Evolutionary conservation across 2,888 invertebrate species (phyloP).

Genomic region (Catocala sponsa): DNA sequence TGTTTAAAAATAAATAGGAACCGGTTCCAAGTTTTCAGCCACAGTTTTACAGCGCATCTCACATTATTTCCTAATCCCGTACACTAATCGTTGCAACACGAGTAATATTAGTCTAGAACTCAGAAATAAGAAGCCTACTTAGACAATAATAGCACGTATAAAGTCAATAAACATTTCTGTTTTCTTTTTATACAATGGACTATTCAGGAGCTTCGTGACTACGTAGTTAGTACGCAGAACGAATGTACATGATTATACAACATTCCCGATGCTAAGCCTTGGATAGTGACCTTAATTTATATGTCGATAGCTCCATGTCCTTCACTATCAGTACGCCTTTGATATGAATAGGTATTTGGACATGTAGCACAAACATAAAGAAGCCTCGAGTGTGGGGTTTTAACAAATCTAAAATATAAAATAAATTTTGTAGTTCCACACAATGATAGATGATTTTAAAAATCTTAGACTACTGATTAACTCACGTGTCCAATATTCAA

Average conservation of each 20-base stretch:
- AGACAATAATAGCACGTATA: background rate
- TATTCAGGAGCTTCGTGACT: background rate
- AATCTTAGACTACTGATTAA: too few relatives aligned
- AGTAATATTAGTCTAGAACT: conserved; percentile 15
- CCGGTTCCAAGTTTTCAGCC: conserved; percentile 8
- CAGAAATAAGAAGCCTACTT: conserved; percentile 17
- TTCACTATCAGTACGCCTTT: background rate
- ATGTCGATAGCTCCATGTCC: background rate
- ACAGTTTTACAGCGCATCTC: conserved; percentile 14
- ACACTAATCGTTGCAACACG: conserved; percentile 26
- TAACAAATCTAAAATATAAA: too few relatives aligned
- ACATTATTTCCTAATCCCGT: conserved; percentile 23
- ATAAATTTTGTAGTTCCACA: too few relatives aligned
- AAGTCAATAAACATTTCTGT: background rate
- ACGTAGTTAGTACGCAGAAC: background rate
- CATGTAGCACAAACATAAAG: background rate
- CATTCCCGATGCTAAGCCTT: conserved; percentile 1
- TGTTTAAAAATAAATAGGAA: too few relatives aligned
- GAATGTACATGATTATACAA: conserved; percentile 1
- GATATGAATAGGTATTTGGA: background rate
- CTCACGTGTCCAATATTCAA: too few relatives aligned
- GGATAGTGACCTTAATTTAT: conserved; percentile 1
- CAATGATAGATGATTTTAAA: too few relatives aligned
- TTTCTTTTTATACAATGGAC: conserved; percentile 1
- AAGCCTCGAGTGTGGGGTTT: too few relatives aligned